Percentiles rank a stretch among this genome's conserved stretches.
Conservation (phyloP, 2,888 invertebrate species). For the Tryphoninae sp. region DNA sequence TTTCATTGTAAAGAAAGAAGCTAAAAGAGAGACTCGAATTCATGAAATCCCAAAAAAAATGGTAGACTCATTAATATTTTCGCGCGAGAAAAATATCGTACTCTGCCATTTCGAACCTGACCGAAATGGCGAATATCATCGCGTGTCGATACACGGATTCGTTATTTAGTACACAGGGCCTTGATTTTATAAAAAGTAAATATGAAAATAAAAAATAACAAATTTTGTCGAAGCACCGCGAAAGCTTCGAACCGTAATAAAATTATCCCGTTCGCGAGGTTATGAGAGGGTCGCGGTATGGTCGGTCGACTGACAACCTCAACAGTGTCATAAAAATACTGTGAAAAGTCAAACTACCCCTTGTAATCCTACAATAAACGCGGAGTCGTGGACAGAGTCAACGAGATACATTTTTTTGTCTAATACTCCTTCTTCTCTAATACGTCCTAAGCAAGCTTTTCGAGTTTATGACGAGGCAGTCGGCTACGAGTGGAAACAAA, state of each 20-base stretch:
- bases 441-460: slow-evolving; percentile 18
- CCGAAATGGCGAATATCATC: slow-evolving; percentile 28
- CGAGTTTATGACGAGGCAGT: slow-evolving; percentile 16
- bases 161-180: slow-evolving; percentile 23
- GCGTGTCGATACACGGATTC: slow-evolving; percentile 1
- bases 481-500: neutral
- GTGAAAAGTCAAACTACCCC: slow-evolving; percentile 58
- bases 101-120: neutral
- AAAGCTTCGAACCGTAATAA: slow-evolving; percentile 60
- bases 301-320: slow-evolving; percentile 60
- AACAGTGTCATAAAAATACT: slow-evolving; percentile 59
- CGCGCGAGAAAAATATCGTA: slow-evolving; percentile 36
- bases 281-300: slow-evolving; percentile 52
- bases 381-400: slow-evolving; percentile 50
- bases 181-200: slow-evolving; percentile 25
- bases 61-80: slow-evolving; percentile 33
- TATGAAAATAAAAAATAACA: slow-evolving; percentile 6
- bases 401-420: slow-evolving; percentile 38
- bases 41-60: slow-evolving; percentile 8
- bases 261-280: slow-evolving; percentile 55
- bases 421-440: slow-evolving; percentile 5
- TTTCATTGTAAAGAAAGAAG: slow-evolving; percentile 14
- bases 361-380: slow-evolving; percentile 58
- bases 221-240: slow-evolving; percentile 42
- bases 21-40: neutral